Base-by-base conservation (phyloP, 2,888 invertebrate genomes). In the Pomacea canaliculata region DNA sequence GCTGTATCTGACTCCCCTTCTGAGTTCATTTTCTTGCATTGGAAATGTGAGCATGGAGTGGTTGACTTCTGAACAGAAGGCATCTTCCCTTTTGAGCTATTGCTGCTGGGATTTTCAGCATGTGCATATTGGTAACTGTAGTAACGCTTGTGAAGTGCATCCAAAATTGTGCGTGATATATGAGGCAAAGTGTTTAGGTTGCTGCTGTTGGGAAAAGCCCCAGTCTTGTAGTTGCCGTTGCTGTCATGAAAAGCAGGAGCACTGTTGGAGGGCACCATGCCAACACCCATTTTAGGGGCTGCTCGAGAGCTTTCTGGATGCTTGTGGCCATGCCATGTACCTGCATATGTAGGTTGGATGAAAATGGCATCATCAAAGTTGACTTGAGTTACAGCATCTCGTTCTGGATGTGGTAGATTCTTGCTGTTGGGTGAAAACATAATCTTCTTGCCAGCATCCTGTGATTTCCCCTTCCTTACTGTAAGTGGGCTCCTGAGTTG, bases 91-190 rank as follows among this genome's bases (percentile, higher is more conserved):
- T 16, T 56, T 0, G 51, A 56, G 51, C 16, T 56, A 56, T 13
- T 2, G 51, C 8, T 56, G 23, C 27, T n/a, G 10, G 27, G 1
- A n/a, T n/a, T n/a, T 27, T 49, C 23, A 67, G 56, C 18, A 51
- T 13, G 16, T 73, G 79, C 71, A 77, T 87, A 88, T 77, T 88
- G 87, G 75, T 87, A 84, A 37, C 87, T 80, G 83, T 86, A 88
- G 78, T 86, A 85, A 65, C 84, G 85, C 73, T 87, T 88, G 77
- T 88, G 88, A 84, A 88, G 83, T 65, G 85, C 83, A 79, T 88
- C 88, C 66, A 88, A 76, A 10, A 88, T 76, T 19, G 86, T 85
- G 70, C 82, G 82, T 23, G 83, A 82, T 66, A 83, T 81, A n/a
- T 77, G 71, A 4, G 81, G 80, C 69, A 82, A 62, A 19, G 80